Percentiles rank a stretch among this genome's conserved stretches.
These are phyloP conservation scores for Apogon talboti DNA, from an alignment of 2,797 vertebrate species.

Conservation along the genomic window DNA sequence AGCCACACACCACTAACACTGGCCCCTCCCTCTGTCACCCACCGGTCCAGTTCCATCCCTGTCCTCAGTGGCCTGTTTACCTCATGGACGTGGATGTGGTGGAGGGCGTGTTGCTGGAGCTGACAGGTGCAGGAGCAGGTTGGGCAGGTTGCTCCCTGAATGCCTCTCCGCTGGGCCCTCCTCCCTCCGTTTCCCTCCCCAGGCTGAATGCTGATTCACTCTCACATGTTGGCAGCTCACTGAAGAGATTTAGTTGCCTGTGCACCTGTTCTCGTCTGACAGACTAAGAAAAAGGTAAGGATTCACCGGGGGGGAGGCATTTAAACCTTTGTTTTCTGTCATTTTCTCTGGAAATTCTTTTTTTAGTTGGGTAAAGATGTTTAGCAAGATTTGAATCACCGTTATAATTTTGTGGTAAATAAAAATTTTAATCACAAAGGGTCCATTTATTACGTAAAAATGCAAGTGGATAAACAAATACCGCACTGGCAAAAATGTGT, in stretches of 20 bases:
- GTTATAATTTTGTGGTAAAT: background rate
- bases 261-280: conserved; percentile 76
- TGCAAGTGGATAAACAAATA: background rate
- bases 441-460: background rate
- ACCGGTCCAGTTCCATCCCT: conserved; percentile 5
- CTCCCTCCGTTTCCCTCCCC: conserved; percentile 48
- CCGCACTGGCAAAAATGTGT: no score
- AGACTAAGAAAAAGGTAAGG: conserved; percentile 70
- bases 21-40: background rate
- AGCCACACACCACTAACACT: background rate
- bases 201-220: conserved; percentile 70
- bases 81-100: conserved; percentile 30
- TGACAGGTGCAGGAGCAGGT: conserved; percentile 81
- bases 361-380: conserved; percentile 11
- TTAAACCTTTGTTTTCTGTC: conserved; percentile 25
- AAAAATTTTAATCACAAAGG: background rate
- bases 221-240: conserved; percentile 62
- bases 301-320: conserved; percentile 31
- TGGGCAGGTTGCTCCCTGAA: conserved; percentile 77
- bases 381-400: conserved; percentile 7
- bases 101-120: conserved; percentile 66
- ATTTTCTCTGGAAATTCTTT: conserved; percentile 17
- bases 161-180: conserved; percentile 55
- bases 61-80: conserved; percentile 40
- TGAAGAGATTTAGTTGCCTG: conserved; percentile 66